Conservation (phyloP, 2,113 vertebrate species). For the Clinocottus analis region DNA sequence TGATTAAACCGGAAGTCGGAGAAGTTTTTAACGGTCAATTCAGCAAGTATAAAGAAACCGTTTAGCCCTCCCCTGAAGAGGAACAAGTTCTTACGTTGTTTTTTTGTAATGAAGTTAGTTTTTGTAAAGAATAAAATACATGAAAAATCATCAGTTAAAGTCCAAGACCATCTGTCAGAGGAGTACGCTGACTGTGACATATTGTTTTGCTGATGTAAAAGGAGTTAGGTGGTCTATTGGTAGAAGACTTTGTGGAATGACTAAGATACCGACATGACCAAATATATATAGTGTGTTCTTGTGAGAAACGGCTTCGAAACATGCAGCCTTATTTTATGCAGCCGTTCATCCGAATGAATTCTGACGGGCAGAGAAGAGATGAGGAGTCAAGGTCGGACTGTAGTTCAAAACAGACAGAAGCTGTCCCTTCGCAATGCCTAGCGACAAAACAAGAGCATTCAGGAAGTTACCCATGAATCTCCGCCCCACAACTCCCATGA, state of each 20-base stretch:
- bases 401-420: slow-evolving; percentile 42
- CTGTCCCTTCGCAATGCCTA: slow-evolving; percentile 45
- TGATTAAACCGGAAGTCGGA: no score
- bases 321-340: slow-evolving; percentile 20
- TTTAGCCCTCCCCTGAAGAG: no score
- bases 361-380: slow-evolving; percentile 21
- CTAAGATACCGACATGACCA: no score
- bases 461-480: slow-evolving; percentile 86
- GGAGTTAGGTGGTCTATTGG: not conserved
- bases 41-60: no score
- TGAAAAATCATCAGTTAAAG: no score
- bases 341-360: slow-evolving; percentile 3
- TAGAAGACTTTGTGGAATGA: not conserved
- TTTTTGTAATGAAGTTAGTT: no score
- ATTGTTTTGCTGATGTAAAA: not conserved
- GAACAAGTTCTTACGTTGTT: no score
- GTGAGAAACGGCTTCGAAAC: not conserved
- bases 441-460: slow-evolving; percentile 76
- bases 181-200: no score
- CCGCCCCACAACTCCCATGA: slow-evolving; percentile 86
- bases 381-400: slow-evolving; percentile 71
- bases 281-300: not conserved
- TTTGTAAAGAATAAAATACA: no score
- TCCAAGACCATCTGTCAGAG: no score
- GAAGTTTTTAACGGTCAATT: no score